Conservation (phyloP, 2,888 invertebrate genomes). For the Tetranychus truncatus region DNA sequence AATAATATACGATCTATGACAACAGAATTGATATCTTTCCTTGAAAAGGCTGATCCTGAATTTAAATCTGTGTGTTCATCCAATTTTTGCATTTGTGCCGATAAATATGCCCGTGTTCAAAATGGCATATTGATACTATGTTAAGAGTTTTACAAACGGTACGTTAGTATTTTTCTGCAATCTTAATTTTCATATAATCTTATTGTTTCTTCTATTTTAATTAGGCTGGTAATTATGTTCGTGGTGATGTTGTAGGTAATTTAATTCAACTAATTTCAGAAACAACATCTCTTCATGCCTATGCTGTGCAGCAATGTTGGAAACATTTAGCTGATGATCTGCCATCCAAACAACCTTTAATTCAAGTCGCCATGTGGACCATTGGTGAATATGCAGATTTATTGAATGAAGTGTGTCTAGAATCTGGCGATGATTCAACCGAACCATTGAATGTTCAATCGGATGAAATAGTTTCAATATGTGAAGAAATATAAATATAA, state of each 20-base stretch:
- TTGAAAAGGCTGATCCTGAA: slow-evolving; percentile 88
- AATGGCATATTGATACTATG: slow-evolving; percentile 95
- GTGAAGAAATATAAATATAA: slow-evolving; percentile 49
- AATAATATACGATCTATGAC: slow-evolving; percentile 96
- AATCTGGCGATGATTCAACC: slow-evolving; percentile 16
- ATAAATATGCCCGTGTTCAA: slow-evolving; percentile 55
- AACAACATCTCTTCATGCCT: slow-evolving; percentile 63
- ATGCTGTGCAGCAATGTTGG: slow-evolving; percentile 76
- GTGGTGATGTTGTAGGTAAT: slow-evolving; percentile 91
- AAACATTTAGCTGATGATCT: slow-evolving; percentile 32
- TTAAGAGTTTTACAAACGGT: slow-evolving; percentile 83
- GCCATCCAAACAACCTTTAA: slow-evolving; percentile 33
- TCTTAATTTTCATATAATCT: slow-evolving; percentile 2
- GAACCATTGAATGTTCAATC: slow-evolving; percentile 14
- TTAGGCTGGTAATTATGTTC: slow-evolving; percentile 89
- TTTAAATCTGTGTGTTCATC: slow-evolving; percentile 95
- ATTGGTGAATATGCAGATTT: slow-evolving; percentile 95
- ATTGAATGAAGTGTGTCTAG: slow-evolving; percentile 40
- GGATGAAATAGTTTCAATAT: slow-evolving; percentile 61
- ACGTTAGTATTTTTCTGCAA: slow-evolving; percentile 30
- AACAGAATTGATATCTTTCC: slow-evolving; percentile 78
- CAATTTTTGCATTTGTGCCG: slow-evolving; percentile 83
- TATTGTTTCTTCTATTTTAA: slow-evolving; percentile 16
- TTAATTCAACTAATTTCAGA: slow-evolving; percentile 89
- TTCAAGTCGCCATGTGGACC: slow-evolving; percentile 89